Conservation (phyloP, 2,113 vertebrate genomes). For the Ifrita kowaldi region DNA sequence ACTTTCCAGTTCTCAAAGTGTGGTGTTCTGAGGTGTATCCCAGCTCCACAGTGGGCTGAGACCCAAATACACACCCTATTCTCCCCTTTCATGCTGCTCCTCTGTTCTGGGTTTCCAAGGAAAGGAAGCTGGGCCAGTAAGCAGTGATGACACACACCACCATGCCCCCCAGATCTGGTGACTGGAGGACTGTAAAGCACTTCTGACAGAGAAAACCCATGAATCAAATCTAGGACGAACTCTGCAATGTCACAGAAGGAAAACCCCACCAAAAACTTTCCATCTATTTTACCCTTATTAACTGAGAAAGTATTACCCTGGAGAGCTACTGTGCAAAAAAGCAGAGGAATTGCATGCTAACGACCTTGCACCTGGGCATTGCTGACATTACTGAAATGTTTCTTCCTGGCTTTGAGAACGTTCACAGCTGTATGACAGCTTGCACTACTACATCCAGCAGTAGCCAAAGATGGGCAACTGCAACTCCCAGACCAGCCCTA, state of each 20-base stretch:
- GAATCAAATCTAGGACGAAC: neutral
- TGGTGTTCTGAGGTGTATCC: neutral
- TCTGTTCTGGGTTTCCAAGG: neutral
- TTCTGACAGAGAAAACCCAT: neutral
- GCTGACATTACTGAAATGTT: slow-evolving; percentile 12
- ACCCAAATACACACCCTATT: neutral
- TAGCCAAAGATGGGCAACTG: neutral
- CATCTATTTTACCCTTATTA: slow-evolving; percentile 10
- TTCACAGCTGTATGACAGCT: neutral
- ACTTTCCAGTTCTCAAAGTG: neutral
- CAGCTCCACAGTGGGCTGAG: neutral
- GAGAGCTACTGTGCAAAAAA: slow-evolving; percentile 13
- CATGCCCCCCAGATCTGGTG: neutral
- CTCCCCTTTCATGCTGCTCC: neutral
- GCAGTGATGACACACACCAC: neutral
- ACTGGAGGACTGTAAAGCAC: neutral
- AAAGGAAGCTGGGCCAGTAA: neutral
- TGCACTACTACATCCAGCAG: neutral
- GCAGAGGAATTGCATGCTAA: neutral
- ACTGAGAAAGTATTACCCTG: neutral
- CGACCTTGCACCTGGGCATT: neutral
- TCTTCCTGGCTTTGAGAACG: neutral
- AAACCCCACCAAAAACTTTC: neutral
- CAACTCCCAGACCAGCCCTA: neutral
- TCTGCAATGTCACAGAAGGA: neutral